phyloP scores from a whole-genome alignment of 2,797 vertebrate genomes.

The Acipenser oxyrinchus region DNA sequence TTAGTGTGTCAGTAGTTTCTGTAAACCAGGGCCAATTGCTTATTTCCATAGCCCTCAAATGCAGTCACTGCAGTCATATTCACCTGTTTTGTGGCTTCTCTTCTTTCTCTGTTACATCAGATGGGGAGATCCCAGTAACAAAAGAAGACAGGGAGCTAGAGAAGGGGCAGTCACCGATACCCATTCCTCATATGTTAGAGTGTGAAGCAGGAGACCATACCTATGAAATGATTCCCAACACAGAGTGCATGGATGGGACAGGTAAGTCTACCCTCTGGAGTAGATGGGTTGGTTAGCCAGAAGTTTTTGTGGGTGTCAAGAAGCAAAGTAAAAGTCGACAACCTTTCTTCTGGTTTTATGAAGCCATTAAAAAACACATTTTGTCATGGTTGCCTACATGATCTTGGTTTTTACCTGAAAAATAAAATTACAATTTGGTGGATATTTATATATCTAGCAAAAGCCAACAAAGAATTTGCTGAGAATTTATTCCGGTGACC shows the following conservation, averaged over 20 bases:
- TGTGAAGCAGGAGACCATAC: conserved; percentile 62
- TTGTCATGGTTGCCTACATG: too few relatives aligned
- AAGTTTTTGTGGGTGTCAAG: neutral
- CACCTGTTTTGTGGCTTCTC: conserved; percentile 8
- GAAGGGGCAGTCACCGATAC: conserved; percentile 67
- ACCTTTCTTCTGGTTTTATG: too few relatives aligned
- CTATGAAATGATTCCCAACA: conserved; percentile 61
- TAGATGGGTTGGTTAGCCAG: too few relatives aligned
- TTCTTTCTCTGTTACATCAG: conserved; percentile 43
- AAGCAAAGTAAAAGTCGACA: neutral
- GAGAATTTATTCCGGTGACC: too few relatives aligned
- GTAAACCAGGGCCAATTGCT: neutral
- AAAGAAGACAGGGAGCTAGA: conserved; percentile 78
- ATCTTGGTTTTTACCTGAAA: too few relatives aligned
- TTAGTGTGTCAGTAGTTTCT: neutral
- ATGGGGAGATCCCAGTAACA: conserved; percentile 58
- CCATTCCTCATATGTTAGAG: conserved; percentile 62
- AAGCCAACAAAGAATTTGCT: too few relatives aligned
- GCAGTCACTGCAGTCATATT: conserved; percentile 21
- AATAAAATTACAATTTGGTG: too few relatives aligned
- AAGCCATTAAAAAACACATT: too few relatives aligned
- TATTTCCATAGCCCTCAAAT: neutral
- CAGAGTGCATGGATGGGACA: conserved; percentile 81
- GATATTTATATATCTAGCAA: too few relatives aligned
- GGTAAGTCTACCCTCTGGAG: conserved; percentile 40